phyloP scores from a whole-genome alignment of 2,797 vertebrate species.

The Lagorchestes hirsutus region DNA sequence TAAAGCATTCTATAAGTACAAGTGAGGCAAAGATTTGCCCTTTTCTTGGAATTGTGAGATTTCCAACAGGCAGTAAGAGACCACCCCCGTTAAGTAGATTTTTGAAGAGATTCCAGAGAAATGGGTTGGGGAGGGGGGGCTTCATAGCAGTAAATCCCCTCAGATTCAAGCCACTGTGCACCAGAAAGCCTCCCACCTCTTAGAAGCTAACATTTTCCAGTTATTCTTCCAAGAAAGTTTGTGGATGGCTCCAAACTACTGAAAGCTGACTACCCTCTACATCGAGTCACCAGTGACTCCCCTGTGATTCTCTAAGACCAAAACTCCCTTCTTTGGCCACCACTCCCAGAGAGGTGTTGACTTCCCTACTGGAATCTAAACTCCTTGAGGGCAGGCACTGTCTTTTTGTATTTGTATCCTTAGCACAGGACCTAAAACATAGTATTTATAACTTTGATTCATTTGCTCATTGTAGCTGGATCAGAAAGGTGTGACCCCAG shows the following conservation, averaged over 20 bases:
- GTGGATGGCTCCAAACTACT: not conserved
- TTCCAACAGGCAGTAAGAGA: not conserved
- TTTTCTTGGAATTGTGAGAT: not conserved
- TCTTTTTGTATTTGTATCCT: not conserved
- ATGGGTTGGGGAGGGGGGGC: not conserved
- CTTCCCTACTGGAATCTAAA: not conserved
- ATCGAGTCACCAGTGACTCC: not conserved
- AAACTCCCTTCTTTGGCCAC: not conserved
- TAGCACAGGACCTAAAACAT: not conserved
- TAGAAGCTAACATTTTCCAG: not conserved
- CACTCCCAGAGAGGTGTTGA: not conserved
- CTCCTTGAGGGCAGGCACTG: not conserved
- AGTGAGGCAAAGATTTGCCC: not conserved
- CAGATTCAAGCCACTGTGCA: not conserved
- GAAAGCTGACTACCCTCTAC: not conserved
- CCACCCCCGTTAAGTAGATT: not conserved
- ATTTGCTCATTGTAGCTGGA: not conserved
- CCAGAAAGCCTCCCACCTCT: slow-evolving; percentile 30
- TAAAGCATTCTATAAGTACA: not conserved
- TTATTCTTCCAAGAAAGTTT: not conserved
- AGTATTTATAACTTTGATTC: not conserved
- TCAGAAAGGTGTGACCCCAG: not conserved
- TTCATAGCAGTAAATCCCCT: slow-evolving; percentile 27
- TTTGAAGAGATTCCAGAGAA: not conserved
- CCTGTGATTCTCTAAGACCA: not conserved